These are phyloP conservation scores for Teleopsis dalmanni DNA, from an alignment of 1,140 invertebrate genomes.

Conservation along the genomic window DNA sequence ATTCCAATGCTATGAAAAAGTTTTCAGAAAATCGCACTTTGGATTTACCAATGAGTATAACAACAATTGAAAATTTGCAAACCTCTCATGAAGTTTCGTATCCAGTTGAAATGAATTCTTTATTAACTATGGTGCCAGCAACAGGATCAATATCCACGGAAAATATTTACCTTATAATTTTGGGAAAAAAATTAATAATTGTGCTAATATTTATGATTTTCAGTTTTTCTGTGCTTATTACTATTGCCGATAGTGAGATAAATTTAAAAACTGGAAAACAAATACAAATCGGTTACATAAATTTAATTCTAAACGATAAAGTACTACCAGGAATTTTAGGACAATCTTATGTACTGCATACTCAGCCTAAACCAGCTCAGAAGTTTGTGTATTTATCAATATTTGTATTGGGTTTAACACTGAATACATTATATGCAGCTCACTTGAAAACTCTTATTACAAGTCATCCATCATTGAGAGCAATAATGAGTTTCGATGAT, in stretches of 20 bases:
- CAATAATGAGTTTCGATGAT: neutral
- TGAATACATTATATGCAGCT: neutral
- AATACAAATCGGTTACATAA: neutral
- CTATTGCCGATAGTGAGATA: neutral
- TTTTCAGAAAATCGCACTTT: neutral
- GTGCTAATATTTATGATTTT: neutral
- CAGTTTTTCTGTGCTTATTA: neutral
- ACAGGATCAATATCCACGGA: neutral
- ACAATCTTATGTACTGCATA: conserved; percentile 23
- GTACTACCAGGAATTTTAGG: conserved; percentile 25
- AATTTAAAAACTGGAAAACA: too few relatives aligned
- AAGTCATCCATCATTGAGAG: neutral
- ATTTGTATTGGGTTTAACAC: neutral
- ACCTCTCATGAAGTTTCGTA: neutral
- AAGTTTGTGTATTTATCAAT: neutral
- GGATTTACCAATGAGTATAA: neutral
- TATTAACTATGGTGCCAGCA: neutral
- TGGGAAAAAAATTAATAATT: neutral
- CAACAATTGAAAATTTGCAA: too few relatives aligned
- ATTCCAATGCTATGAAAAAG: neutral
- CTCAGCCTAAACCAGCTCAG: neutral
- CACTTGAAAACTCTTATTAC: neutral
- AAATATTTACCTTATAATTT: neutral
- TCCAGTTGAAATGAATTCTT: neutral
- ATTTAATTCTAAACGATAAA: conserved; percentile 25